phyloP scores from a whole-genome alignment of 1,140 invertebrate species.

The Pseudomyrmex gracilis region DNA sequence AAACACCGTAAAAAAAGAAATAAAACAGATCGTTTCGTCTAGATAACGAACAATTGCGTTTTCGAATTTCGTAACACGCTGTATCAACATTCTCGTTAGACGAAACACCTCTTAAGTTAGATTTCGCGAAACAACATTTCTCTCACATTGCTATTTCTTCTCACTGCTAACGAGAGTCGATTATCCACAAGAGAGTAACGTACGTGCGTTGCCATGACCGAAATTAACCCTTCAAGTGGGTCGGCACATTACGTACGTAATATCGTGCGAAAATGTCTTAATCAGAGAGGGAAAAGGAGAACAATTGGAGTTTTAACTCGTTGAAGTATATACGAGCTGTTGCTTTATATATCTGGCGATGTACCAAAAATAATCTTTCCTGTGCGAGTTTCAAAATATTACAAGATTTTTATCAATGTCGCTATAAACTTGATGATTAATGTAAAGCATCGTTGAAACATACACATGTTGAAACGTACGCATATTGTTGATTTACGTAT shows the following conservation, averaged over 20 bases:
- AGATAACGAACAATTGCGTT: background rate
- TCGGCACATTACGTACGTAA: conserved; percentile 9
- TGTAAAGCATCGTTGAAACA: too few relatives aligned
- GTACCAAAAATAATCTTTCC: background rate
- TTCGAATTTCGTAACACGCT: background rate
- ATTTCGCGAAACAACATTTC: conserved; percentile 27
- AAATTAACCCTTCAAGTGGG: conserved; percentile 51
- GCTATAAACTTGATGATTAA: too few relatives aligned
- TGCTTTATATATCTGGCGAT: background rate
- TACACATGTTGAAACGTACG: too few relatives aligned
- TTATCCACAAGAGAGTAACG: conserved; percentile 45
- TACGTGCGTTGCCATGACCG: conserved; percentile 66
- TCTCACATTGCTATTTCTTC: conserved; percentile 51
- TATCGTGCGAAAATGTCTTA: conserved; percentile 46
- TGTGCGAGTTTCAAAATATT: background rate
- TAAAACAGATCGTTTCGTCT: background rate
- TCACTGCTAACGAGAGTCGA: conserved; percentile 61
- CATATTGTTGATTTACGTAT: too few relatives aligned
- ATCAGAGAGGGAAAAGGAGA: conserved; percentile 5
- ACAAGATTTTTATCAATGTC: too few relatives aligned
- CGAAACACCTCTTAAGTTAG: background rate
- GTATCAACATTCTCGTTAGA: conserved; percentile 1
- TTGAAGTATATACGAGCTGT: background rate
- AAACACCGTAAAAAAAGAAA: too few relatives aligned
- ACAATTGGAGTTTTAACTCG: background rate